Evolutionary conservation across 2,888 invertebrate species (phyloP), one percentile per base, ranked within the genome.

Genomic region (Dolichomitus sp.): DNA sequence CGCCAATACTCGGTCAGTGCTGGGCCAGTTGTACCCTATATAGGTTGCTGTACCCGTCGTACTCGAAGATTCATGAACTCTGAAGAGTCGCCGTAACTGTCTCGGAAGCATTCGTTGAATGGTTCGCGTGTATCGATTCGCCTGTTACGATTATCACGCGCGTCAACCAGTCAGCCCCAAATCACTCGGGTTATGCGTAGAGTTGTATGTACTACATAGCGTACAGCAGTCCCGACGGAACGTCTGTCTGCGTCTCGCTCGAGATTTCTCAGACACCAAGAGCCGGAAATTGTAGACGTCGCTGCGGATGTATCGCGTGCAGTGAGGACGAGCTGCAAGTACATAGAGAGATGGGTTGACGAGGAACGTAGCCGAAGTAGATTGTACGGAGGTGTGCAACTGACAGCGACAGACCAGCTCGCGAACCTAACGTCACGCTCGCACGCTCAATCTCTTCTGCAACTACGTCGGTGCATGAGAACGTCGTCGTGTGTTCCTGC

Each of bases 221-320:
- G 37, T n/a, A 23, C 23, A 37, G 50, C 48, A 42, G 42, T 57
- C 63, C 73, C 52, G 42, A 61, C 42, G 54, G 73, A 50, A 73
- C 78, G 77, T 78, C 68, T 66, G 68, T 81, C 77, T 40, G 68
- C 68, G 54, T 74, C 81, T 74, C 40, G 65, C 59, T 11, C 17
- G 59, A 79, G 70, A 82, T 78, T 79, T 75, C 45, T 42, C 61
- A 68, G 63, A 69, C 63, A 61, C 30, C 48, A 54, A 76, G 72
- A 68, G 50, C 68, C 83, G 83, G 83, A 83, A 83, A 83, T 83
- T 83, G 83, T 80, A 80, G 68, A 80, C 83, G 80, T 83, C 72
- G 76, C 65, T 73, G 72, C 40, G 57, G 76, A 68, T 80, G 50
- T 40, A 83, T 83, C 80, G 83, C 80, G 83, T 80, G 83, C 80